Evolutionary conservation across 1,140 invertebrate species (phyloP).

Genomic region (Drosophila asahinai): DNA sequence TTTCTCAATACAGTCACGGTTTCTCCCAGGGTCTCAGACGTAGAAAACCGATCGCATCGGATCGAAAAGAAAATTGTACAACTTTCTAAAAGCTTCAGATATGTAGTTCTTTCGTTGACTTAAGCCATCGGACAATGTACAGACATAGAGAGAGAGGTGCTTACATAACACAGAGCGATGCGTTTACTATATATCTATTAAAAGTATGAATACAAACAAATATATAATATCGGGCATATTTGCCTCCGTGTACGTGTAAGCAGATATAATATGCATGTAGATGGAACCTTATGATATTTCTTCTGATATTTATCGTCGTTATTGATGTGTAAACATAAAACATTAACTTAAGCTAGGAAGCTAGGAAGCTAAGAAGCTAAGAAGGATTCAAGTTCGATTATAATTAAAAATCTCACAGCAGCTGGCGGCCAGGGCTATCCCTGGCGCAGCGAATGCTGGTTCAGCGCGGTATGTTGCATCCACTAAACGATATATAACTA

Average conservation of each 20-base stretch:
- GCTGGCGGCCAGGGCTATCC: slow-evolving; percentile 38
- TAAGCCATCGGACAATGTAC: slow-evolving; percentile 11
- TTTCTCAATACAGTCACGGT: slow-evolving; percentile 55
- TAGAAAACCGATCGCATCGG: slow-evolving; percentile 38
- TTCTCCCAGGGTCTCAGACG: slow-evolving; percentile 61
- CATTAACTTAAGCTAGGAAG: slow-evolving; percentile 52
- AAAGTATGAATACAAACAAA: slow-evolving; percentile 11
- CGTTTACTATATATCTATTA: slow-evolving; percentile 6
- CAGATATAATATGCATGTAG: slow-evolving; percentile 55
- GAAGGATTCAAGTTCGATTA: slow-evolving; percentile 35
- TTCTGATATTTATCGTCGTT: slow-evolving; percentile 75
- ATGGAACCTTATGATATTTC: slow-evolving; percentile 69
- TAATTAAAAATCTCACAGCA: slow-evolving; percentile 72
- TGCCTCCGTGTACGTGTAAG: slow-evolving; percentile 46
- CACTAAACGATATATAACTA: slow-evolving; percentile 74
- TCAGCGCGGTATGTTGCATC: slow-evolving; percentile 82
- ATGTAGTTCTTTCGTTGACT: slow-evolving; percentile 20
- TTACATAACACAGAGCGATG: slow-evolving; percentile 21
- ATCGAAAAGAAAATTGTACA: slow-evolving; percentile 6
- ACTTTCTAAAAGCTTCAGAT: slow-evolving; percentile 32
- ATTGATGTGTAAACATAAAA: slow-evolving; percentile 75
- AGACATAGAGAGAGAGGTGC: slow-evolving; percentile 9
- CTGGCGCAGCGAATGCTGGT: slow-evolving; percentile 47
- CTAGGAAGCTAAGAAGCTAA: slow-evolving; percentile 12
- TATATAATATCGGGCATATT: slow-evolving; percentile 42